Evolutionary conservation across 2,888 invertebrate species (phyloP).

Genomic region (Metellina segmentata): DNA sequence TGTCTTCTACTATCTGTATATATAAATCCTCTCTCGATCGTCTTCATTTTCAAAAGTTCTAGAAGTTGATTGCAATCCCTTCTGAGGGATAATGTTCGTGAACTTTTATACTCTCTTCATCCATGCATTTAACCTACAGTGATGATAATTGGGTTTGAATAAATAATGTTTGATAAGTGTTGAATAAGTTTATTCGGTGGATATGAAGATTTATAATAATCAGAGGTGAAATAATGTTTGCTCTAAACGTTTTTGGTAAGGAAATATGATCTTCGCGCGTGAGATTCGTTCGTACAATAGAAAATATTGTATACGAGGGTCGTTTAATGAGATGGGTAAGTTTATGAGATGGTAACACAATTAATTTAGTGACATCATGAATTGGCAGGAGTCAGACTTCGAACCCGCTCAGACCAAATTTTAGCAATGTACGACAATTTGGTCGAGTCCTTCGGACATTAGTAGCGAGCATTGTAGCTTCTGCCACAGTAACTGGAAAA

Average conservation of each 20-base stretch:
- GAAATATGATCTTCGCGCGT: not conserved
- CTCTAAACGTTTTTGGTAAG: not conserved
- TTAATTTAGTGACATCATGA: too few relatives aligned
- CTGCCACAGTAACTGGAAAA: too few relatives aligned
- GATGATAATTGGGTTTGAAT: not conserved
- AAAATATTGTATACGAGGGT: too few relatives aligned
- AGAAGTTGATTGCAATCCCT: not conserved
- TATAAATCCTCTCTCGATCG: not conserved
- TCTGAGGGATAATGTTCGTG: not conserved
- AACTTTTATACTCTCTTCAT: conserved; percentile 5
- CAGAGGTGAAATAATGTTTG: not conserved
- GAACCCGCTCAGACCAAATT: too few relatives aligned
- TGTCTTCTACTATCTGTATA: not conserved
- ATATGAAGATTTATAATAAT: not conserved
- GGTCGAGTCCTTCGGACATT: too few relatives aligned
- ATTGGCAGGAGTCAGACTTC: too few relatives aligned
- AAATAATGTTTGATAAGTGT: conserved; percentile 16
- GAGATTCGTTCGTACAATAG: too few relatives aligned
- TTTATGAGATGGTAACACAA: too few relatives aligned
- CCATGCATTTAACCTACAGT: conserved; percentile 1
- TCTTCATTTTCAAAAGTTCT: not conserved
- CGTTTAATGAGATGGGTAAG: too few relatives aligned
- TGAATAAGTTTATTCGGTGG: not conserved
- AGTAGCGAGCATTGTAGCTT: too few relatives aligned
- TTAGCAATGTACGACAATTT: too few relatives aligned